Conservation (phyloP, 1,140 invertebrate species). For the Papilio aristodemus region DNA sequence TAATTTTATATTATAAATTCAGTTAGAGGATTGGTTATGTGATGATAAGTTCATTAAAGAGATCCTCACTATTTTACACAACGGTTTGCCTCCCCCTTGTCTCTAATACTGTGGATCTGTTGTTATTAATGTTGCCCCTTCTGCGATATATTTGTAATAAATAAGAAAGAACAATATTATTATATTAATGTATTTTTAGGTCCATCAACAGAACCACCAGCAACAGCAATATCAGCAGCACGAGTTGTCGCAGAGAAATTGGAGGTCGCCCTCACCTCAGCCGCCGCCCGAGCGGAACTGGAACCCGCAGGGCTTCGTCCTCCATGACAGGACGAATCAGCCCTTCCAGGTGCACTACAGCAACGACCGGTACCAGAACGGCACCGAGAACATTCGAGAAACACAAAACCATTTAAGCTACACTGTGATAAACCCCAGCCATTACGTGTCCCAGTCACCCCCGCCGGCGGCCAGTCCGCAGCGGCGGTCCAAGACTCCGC, state of each 20-base stretch:
- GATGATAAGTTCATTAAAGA: too few species aligned
- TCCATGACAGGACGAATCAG: conserved; percentile 62
- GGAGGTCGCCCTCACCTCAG: conserved; percentile 67
- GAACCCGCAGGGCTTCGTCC: conserved; percentile 70
- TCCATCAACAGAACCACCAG: conserved; percentile 62
- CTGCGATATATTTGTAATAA: too few species aligned
- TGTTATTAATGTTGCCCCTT: too few species aligned
- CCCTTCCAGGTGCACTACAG: conserved; percentile 66
- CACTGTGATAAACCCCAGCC: conserved; percentile 69
- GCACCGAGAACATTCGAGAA: conserved; percentile 59
- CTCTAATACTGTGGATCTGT: too few species aligned
- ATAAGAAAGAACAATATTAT: too few species aligned
- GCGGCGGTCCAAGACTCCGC: conserved; percentile 62
- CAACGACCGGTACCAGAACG: conserved; percentile 70
- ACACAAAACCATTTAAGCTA: conserved; percentile 71
- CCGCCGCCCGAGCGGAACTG: conserved; percentile 59
- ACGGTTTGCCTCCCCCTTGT: neutral
- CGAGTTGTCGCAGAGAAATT: conserved; percentile 57
- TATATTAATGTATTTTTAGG: too few species aligned
- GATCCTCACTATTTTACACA: too few species aligned
- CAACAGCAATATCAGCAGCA: conserved; percentile 42
- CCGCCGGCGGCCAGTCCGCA: conserved; percentile 58
- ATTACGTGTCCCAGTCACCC: conserved; percentile 54
- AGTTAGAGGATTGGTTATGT: too few species aligned
- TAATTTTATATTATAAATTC: too few species aligned